A percentile compares a stretch with the other conserved stretches of the same genome.
These are phyloP conservation scores for Acrocephalus scirpaceus DNA, from an alignment of 2,797 vertebrate species.

Conservation along the genomic window DNA sequence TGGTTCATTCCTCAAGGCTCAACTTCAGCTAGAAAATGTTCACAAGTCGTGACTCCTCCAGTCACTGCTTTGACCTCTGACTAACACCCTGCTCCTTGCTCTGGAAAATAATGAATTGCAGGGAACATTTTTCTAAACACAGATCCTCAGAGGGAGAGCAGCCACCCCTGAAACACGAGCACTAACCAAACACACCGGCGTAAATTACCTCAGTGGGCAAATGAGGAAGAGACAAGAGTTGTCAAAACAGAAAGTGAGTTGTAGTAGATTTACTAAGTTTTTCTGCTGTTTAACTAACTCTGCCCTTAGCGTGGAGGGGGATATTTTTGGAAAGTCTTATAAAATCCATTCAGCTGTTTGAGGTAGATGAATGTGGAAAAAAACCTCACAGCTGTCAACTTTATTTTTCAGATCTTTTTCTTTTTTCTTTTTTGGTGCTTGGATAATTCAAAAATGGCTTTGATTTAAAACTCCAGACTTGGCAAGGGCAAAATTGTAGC, in stretches of 20 bases:
- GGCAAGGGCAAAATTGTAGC: neutral
- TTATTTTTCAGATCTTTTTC: slow-evolving; percentile 3
- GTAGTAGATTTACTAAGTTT: slow-evolving; percentile 41
- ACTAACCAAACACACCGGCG: neutral
- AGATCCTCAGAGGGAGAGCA: neutral
- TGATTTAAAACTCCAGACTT: slow-evolving; percentile 45
- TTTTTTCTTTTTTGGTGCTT: neutral
- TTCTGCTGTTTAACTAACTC: slow-evolving; percentile 42
- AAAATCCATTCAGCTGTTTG: slow-evolving; percentile 60
- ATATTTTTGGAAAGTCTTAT: slow-evolving; percentile 65
- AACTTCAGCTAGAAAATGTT: neutral
- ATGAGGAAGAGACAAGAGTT: slow-evolving; percentile 24
- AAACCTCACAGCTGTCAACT: slow-evolving; percentile 47
- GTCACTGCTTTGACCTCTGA: slow-evolving; percentile 18
- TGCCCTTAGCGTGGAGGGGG: neutral
- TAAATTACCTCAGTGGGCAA: slow-evolving; percentile 4
- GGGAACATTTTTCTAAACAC: neutral
- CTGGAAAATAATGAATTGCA: slow-evolving; percentile 25
- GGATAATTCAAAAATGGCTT: slow-evolving; percentile 44
- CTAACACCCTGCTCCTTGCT: neutral
- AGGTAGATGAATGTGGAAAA: slow-evolving; percentile 62
- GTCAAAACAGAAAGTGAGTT: slow-evolving; percentile 49
- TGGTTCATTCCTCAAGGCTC: neutral
- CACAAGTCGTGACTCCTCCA: neutral
- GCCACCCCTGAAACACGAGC: neutral